A percentile compares a stretch with the other conserved stretches of the same genome.
Evolutionary conservation across 2,888 invertebrate species (phyloP).

Genomic region (Agapostemon virescens): DNA sequence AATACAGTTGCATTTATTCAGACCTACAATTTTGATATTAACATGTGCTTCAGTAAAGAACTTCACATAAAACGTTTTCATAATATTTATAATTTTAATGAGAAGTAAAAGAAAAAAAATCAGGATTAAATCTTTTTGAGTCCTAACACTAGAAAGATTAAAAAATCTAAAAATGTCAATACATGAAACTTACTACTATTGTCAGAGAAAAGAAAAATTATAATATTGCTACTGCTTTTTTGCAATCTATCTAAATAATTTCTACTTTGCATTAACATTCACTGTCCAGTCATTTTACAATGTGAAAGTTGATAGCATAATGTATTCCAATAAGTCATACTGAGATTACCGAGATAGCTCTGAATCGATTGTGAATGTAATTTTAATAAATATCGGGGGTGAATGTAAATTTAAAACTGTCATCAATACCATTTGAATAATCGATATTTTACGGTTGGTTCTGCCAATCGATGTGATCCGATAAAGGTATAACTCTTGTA

Average conservation of each 20-base stretch:
- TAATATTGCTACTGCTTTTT: background rate
- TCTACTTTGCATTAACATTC: background rate
- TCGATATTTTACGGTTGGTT: background rate
- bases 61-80: too few relatives aligned
- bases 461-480: too few relatives aligned
- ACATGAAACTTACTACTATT: too few relatives aligned
- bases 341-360: background rate
- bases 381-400: background rate
- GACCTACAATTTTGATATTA: too few relatives aligned
- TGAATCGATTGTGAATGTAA: background rate
- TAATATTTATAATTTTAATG: too few relatives aligned
- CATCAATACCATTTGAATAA: background rate
- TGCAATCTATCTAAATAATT: background rate
- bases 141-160: too few relatives aligned
- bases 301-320: background rate
- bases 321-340: conserved; percentile 5
- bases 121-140: too few relatives aligned
- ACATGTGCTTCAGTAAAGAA: too few relatives aligned
- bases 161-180: too few relatives aligned
- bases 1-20: too few relatives aligned
- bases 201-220: too few relatives aligned
- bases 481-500: background rate
- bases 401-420: background rate
- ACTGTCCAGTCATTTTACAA: background rate
- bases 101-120: too few relatives aligned